Percentiles rank a stretch among this genome's conserved stretches.
phyloP scores from a whole-genome alignment of 2,888 invertebrate genomes.

The Xylota segnis region DNA sequence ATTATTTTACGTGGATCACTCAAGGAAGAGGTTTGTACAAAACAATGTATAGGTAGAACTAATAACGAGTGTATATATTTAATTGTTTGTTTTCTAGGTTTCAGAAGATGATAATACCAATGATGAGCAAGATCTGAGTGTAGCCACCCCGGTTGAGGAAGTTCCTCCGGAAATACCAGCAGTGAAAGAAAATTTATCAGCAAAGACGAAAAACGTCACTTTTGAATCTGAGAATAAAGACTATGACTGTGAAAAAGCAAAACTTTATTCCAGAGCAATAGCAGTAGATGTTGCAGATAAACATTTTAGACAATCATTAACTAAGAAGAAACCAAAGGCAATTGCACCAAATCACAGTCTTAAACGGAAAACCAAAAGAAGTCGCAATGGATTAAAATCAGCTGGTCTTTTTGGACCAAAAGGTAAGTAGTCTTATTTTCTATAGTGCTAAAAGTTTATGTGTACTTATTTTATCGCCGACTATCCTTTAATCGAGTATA shows the following conservation, averaged over 20 bases:
- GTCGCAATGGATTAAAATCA: constrained; percentile 66
- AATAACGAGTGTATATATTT: neutral
- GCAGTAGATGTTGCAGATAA: constrained; percentile 53
- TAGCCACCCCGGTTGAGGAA: constrained; percentile 42
- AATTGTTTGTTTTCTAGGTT: constrained; percentile 22
- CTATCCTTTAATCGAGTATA: no score
- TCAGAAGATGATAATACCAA: constrained; percentile 51
- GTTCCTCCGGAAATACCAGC: neutral
- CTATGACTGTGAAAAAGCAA: constrained; percentile 54
- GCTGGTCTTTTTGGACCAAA: constrained; percentile 65
- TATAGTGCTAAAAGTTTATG: constrained; percentile 5
- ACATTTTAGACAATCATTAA: constrained; percentile 40
- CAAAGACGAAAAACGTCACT: constrained; percentile 67
- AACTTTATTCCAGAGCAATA: constrained; percentile 55
- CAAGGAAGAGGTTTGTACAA: constrained; percentile 80
- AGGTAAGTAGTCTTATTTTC: constrained; percentile 35
- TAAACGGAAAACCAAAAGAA: constrained; percentile 61
- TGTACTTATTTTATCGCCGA: no score
- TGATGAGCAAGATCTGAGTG: constrained; percentile 34
- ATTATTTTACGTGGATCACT: constrained; percentile 84
- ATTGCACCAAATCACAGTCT: constrained; percentile 50
- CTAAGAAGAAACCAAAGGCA: constrained; percentile 59
- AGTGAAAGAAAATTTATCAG: constrained; percentile 27
- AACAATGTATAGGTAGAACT: neutral
- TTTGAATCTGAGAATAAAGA: constrained; percentile 55